These are phyloP conservation scores for Drosophila greeni DNA, from an alignment of 2,888 invertebrate species.

Conservation along the genomic window DNA sequence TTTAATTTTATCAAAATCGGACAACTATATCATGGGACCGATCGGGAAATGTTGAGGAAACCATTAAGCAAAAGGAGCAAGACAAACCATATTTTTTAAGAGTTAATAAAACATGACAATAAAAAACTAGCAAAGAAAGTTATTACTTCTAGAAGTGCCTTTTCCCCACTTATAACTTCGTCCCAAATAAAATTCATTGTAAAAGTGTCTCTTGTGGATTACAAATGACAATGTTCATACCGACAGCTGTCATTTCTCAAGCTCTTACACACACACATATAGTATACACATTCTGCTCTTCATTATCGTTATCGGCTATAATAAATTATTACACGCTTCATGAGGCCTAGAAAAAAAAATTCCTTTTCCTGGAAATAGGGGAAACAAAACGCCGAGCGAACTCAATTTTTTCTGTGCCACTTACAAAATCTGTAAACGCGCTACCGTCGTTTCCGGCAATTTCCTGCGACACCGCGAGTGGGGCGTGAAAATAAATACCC, in stretches of 20 bases:
- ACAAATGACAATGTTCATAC: background rate
- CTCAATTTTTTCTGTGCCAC: slow-evolving; percentile 6
- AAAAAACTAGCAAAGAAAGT: background rate
- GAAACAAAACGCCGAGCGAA: slow-evolving; percentile 3
- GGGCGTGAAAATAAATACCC: slow-evolving; percentile 9
- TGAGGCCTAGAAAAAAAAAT: background rate
- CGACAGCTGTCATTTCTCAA: slow-evolving; percentile 10
- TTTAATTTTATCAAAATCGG: too few relatives aligned
- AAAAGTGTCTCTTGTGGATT: slow-evolving; percentile 2
- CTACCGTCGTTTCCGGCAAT: slow-evolving; percentile 5
- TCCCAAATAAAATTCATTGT: background rate
- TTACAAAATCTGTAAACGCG: slow-evolving; percentile 5
- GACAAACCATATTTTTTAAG: background rate
- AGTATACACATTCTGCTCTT: slow-evolving; percentile 1
- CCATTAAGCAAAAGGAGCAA: too few relatives aligned
- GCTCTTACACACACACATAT: background rate
- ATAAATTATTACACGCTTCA: slow-evolving; percentile 8
- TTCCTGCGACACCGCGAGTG: slow-evolving; percentile 2
- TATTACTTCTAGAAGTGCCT: background rate
- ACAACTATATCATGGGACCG: too few relatives aligned
- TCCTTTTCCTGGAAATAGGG: background rate
- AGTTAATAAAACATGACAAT: background rate
- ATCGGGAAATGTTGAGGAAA: too few relatives aligned
- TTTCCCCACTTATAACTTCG: too few relatives aligned
- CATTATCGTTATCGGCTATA: slow-evolving; percentile 11